These are phyloP conservation scores for Aplidium turbinatum DNA, from an alignment of 23 tunicate species.

Conservation along the genomic window DNA sequence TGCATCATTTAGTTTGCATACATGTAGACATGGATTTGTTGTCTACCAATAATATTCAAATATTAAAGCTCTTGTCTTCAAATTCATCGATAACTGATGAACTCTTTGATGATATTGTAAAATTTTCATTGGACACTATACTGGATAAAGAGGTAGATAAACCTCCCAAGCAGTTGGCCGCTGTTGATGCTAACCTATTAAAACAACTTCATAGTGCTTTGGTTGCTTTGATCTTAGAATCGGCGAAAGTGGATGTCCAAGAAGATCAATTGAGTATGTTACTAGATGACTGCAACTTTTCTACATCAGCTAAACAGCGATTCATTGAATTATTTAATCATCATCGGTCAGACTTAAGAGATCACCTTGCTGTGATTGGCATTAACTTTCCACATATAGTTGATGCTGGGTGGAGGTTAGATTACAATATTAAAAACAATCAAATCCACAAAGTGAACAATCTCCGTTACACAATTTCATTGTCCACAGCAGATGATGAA, in stretches of 20 bases:
- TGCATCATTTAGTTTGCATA: neutral
- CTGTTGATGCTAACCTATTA: neutral
- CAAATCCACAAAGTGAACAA: conserved; percentile 62
- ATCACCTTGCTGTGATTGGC: conserved; percentile 34
- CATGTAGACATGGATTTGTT: conserved; percentile 38
- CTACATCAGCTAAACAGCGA: conserved; percentile 33
- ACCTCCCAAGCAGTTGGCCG: neutral
- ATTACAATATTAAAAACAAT: conserved; percentile 79
- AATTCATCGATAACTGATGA: conserved; percentile 11
- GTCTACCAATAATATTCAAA: neutral
- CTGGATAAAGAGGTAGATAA: neutral
- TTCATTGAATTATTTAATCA: conserved; percentile 28
- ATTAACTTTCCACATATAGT: conserved; percentile 48
- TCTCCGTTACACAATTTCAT: conserved; percentile 54
- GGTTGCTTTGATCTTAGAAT: conserved; percentile 53
- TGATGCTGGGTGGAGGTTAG: conserved; percentile 74
- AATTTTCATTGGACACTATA: conserved; percentile 17
- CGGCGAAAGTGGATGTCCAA: conserved; percentile 61
- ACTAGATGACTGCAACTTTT: conserved; percentile 71
- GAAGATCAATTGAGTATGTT: conserved; percentile 65
- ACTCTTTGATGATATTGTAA: conserved; percentile 4
- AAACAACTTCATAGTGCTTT: conserved; percentile 50
- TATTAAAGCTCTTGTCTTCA: conserved; percentile 28
- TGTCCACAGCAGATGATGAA: conserved; percentile 44
- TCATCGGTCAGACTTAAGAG: conserved; percentile 27